phyloP scores from a whole-genome alignment of 2,113 vertebrate species.

The Rhabdornis inornatus region DNA sequence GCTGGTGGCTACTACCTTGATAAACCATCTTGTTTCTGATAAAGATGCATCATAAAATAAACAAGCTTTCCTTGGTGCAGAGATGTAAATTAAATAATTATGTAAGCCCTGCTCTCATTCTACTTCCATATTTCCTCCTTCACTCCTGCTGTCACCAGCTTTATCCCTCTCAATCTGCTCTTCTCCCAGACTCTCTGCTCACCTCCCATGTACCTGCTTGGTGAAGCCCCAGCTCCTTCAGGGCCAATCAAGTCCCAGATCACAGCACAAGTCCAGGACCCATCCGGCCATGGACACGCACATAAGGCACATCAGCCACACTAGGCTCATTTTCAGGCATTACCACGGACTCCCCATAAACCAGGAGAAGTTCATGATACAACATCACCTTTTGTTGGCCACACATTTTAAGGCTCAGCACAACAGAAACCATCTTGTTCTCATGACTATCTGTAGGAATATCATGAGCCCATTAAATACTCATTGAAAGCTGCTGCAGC shows the following conservation, averaged over 20 bases:
- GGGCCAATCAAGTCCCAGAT: not conserved
- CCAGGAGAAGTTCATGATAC: not conserved
- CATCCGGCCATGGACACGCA: rapidly evolving
- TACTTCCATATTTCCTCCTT: not conserved
- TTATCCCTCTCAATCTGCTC: rapidly evolving
- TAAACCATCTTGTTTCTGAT: not conserved
- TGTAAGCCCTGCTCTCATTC: rapidly evolving
- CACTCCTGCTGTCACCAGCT: not conserved
- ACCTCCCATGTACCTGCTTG: not conserved
- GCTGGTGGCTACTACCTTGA: not conserved
- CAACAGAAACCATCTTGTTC: not conserved
- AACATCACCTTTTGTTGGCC: rapidly evolving
- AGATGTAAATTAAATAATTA: not conserved
- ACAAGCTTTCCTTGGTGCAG: not conserved
- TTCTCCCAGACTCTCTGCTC: not conserved
- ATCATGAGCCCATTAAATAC: not conserved
- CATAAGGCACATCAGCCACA: rapidly evolving
- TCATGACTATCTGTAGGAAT: not conserved
- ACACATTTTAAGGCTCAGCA: not conserved
- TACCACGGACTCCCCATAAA: not conserved
- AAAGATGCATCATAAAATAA: not conserved
- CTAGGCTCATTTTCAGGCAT: rapidly evolving
- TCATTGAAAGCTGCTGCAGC: not conserved
- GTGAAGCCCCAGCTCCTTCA: not conserved
- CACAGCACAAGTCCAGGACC: not conserved